Evolutionary conservation across 2,888 invertebrate genomes (phyloP), one percentile per base, ranked within the genome.

Genomic region (Diploptera punctata): DNA sequence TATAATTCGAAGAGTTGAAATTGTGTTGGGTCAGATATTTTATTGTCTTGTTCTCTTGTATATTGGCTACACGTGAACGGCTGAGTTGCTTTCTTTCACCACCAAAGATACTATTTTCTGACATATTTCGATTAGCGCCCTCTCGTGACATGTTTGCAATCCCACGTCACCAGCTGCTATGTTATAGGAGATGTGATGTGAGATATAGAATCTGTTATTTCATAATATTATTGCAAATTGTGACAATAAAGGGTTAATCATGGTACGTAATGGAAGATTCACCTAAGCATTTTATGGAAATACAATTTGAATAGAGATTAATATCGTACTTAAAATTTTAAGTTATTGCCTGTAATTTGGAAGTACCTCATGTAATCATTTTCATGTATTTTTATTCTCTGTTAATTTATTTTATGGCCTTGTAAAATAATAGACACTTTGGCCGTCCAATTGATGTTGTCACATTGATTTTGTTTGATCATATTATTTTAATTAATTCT

Each of bases 141-240:
- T n/a, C n/a, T n/a, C n/a, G n/a, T n/a, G n/a, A n/a, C n/a, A n/a
- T n/a, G n/a, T n/a, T n/a, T n/a, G n/a, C n/a, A 38, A 70, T 65
- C 70, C 70, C 70, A 70, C 70, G 70, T 70, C 70, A 70, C 70
- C 70, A 70, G 62, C 65, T 61, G 61, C 38, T 52, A 33, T 62
- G 61, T 65, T 62, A 38, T 65, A 52, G 70, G 38, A 21, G 49
- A 31, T 70, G 62, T 65, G 26, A 65, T 65, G 65, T 47, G 26
- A 5, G n/a, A 3, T n/a, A 47, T 13, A n/a, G 3, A 16, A 29
- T 13, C 29, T 26, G 29, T 2, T 57, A n/a, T 21, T 13, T 21
- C n/a, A 10, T 65, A 16, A 13, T 24, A 10, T 24, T 65, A 1
- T n/a, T 61, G 61, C 16, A 65, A 19, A 21, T 21, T 65, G 24